Evolutionary conservation across 1,140 invertebrate genomes (phyloP).

Genomic region (Drosophila micromelanica): DNA sequence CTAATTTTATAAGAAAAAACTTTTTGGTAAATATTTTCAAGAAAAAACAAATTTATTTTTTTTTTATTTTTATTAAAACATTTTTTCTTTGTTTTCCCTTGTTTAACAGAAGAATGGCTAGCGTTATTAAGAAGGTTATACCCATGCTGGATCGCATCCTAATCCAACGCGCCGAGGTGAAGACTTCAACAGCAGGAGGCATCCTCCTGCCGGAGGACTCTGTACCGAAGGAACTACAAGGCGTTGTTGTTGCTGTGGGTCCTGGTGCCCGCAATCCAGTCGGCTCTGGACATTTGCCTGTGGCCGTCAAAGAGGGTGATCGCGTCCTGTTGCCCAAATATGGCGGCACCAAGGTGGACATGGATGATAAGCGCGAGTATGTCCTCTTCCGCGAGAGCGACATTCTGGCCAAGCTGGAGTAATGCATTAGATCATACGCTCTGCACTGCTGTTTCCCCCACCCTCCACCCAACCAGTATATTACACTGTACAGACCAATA

Average conservation of each 20-base stretch:
- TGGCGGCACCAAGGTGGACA: constrained; percentile 96
- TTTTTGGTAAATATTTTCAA: neutral
- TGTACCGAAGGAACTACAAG: constrained; percentile 96
- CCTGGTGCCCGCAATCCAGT: constrained; percentile 94
- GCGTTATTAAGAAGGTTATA: constrained; percentile 91
- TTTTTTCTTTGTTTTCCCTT: neutral
- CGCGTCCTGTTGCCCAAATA: constrained; percentile 98
- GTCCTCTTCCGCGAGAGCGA: constrained; percentile 97
- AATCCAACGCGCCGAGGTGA: constrained; percentile 95
- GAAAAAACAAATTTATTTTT: neutral
- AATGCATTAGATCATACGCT: neutral
- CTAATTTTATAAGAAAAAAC: constrained; percentile 6
- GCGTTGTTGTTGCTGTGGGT: constrained; percentile 97
- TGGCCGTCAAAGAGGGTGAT: constrained; percentile 96
- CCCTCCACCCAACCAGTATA: neutral
- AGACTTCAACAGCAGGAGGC: constrained; percentile 97
- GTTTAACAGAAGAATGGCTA: constrained; percentile 53
- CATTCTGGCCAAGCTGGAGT: constrained; percentile 96
- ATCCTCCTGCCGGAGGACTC: constrained; percentile 99
- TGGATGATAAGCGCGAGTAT: constrained; percentile 94
- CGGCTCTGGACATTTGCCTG: constrained; percentile 92
- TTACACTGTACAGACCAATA: neutral
- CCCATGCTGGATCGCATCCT: constrained; percentile 98
- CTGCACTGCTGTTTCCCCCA: neutral
- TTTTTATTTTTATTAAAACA: neutral